Base-by-base conservation (phyloP, 2,797 vertebrate species). In the Arctocebus calabarensis region DNA sequence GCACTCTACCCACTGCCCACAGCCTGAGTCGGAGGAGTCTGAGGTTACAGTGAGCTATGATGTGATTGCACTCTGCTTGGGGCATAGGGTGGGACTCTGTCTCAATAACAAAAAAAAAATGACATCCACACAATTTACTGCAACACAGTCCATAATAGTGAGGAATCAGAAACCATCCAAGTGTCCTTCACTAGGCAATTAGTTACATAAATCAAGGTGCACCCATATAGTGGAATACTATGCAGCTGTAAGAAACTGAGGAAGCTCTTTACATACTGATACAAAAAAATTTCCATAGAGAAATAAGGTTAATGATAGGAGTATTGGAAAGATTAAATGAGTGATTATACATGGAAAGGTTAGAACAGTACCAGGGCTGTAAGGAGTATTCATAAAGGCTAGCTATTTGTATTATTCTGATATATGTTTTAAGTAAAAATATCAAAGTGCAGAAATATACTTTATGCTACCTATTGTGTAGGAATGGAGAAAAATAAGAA, bases 401-500 rank as follows among this genome's bases (percentile, higher is more conserved):
- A 62, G 37, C 17, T 45, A n/a, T 78, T 77, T 79, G n/a, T 57
- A 61, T 79, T 66, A 83, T 34, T 77, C 77, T 88, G 17, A 19
- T 52, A 34, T 37, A 27, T 64, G 64, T 55, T 88, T 71, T 87
- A 91, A 83, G 52, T 73, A 52, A 52, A 84, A 71, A 77, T 48
- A 86, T 88, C 52, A 70, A 83, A 23, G 84, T 23, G 40, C 19
- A 37, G 70, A 84, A 12, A 29, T 48, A 23, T 64, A 64, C 45
- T 79, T 29, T 29, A 89, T 68, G 27, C 66, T 48, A 85, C 37
- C 32, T 89, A 79, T 52, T 74, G 45, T 48, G 66, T 85, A 79
- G 57, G 66, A 79, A 73, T n/a, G 22, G 48, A 73, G 45, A 73
- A 84, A 92, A 84, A 73, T 88, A 89, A 89, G 79, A 37, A 74